Evolutionary conservation across 2,113 vertebrate species (phyloP).

Genomic region (Mus musculus): DNA sequence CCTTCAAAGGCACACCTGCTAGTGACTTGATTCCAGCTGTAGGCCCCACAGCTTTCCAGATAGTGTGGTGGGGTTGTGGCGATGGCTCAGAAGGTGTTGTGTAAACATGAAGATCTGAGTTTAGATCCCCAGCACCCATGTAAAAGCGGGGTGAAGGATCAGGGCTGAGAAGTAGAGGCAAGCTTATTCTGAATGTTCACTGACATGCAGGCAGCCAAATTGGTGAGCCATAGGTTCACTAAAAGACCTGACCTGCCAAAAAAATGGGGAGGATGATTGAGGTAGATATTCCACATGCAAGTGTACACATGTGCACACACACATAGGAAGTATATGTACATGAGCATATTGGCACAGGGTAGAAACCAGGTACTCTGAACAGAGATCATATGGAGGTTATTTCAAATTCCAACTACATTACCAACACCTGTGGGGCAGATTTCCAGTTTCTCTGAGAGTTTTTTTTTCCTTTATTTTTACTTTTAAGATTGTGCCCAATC

Average conservation of each 20-base stretch:
- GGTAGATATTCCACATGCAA: not conserved
- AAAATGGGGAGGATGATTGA: too few relatives aligned
- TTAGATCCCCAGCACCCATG: not conserved
- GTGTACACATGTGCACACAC: not conserved
- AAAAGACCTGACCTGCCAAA: not conserved
- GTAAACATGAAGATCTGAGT: not conserved
- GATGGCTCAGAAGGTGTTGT: too few relatives aligned
- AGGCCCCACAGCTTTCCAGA: too few relatives aligned
- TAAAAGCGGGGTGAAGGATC: not conserved
- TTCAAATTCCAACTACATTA: not conserved
- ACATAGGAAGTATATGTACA: not conserved
- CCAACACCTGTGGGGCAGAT: too few relatives aligned
- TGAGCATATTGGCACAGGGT: not conserved
- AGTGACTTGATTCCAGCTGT: not conserved
- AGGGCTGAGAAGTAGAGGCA: not conserved
- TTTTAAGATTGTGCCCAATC: not conserved
- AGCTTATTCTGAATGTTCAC: not conserved
- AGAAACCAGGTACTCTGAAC: not conserved
- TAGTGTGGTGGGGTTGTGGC: not conserved
- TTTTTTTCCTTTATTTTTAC: not conserved
- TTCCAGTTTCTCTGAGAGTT: not conserved
- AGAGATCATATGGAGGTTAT: not conserved
- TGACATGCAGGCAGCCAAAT: not conserved
- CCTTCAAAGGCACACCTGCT: not conserved
- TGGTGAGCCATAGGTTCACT: not conserved